phyloP scores from a whole-genome alignment of 2,113 vertebrate species.

The Phocoena sinus region DNA sequence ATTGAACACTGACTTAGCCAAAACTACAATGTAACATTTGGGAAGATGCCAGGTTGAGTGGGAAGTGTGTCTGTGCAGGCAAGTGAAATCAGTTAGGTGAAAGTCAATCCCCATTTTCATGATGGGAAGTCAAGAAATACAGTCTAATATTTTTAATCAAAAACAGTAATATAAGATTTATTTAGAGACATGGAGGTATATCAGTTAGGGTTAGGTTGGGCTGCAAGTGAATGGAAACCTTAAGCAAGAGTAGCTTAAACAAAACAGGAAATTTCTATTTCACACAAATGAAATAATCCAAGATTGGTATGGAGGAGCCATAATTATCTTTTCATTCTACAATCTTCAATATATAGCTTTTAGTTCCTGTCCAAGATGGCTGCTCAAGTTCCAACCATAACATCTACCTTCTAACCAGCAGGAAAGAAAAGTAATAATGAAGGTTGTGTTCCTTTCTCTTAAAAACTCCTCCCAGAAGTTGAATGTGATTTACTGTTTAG shows the following conservation, averaged over 20 bases:
- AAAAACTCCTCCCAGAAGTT: background rate
- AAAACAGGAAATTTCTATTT: background rate
- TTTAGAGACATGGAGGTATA: background rate
- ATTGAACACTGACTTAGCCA: background rate
- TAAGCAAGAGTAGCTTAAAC: background rate
- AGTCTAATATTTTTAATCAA: background rate
- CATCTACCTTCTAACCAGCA: background rate
- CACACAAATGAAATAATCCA: background rate
- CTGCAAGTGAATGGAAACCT: background rate
- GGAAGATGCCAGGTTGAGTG: background rate
- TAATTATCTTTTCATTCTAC: background rate
- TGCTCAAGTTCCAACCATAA: background rate
- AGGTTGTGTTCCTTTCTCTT: background rate
- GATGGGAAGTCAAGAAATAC: background rate
- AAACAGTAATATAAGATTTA: background rate
- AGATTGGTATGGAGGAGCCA: background rate
- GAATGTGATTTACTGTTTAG: background rate
- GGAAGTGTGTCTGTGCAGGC: background rate
- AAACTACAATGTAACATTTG: background rate
- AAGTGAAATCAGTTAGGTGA: background rate
- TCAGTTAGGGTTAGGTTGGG: background rate
- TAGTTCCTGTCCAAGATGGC: background rate
- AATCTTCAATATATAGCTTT: background rate
- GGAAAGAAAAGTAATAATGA: background rate
- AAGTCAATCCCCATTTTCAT: background rate